Evolutionary conservation across 2,113 vertebrate species (phyloP), one percentile per base, ranked within the genome.

Genomic region (Gavialis gangeticus): DNA sequence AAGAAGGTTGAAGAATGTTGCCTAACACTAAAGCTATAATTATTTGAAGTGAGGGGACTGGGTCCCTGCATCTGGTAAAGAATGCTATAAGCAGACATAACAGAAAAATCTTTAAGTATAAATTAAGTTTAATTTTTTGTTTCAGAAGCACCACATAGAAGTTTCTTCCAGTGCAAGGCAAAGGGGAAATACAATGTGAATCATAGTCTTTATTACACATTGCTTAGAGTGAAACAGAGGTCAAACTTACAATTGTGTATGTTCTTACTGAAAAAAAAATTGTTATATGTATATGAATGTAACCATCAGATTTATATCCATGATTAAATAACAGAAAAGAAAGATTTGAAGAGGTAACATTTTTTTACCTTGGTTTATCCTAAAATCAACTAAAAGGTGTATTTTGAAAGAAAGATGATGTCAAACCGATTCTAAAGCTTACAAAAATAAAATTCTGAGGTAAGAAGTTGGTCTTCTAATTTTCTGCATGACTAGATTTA

Each of bases 401-500:
- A 37, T 71, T 71, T 71, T 30, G 34, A 71, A 71, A 71, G n/a
- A 6, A 34, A 34, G 24, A 37, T 71, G 30, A 18, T 71, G 30
- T 34, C 34, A 11, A 34, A 71, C 11, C 8, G 30, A 71, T 3
- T 71, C 67, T 71, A 64, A 92, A 91, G 67, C 82, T 79, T 87
- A 84, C 87, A 91, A 92, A 89, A 11, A 8, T 46, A 1, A 91
- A 90, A 82, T 63, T 91, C 85, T 87, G 64, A 60, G 87, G 79
- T 78, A 90, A 89, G 79, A 88, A 91, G 37, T 55, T 55, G 81
- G 67, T 80, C 59, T 79, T 89, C 87, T 75, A 79, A 94, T 95
- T 96, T 96, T 60, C 64, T 75, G 88, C 93, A 89, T 85, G 90
- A 94, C n/a, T 73, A 19, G 37, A 91, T 66, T 73, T 60, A 92